phyloP scores from a whole-genome alignment of 2,888 invertebrate species.

The Phrixothrix hirtus region DNA sequence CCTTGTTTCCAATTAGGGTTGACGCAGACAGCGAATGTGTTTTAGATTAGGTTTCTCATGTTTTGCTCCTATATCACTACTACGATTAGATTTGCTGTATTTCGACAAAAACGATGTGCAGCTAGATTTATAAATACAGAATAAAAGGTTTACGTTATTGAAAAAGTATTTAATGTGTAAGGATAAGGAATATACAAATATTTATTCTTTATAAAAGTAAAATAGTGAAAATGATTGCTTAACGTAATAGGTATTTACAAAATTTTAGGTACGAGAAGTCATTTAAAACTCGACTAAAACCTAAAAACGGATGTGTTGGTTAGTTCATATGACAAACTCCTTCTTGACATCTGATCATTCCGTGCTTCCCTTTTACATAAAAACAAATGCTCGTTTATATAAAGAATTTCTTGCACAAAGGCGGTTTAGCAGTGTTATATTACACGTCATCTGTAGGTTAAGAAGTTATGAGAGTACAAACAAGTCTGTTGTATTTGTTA shows the following conservation, averaged over 20 bases:
- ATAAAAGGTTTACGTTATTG: too few relatives aligned
- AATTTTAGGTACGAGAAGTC: constrained; percentile 6
- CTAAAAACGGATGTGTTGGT: too few relatives aligned
- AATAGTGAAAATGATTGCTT: too few relatives aligned
- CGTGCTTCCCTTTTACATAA: constrained; percentile 28
- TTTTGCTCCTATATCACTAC: neutral
- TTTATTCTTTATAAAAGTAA: too few relatives aligned
- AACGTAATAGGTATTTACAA: constrained; percentile 1
- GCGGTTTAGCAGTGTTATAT: constrained; percentile 16
- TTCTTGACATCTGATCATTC: constrained; percentile 32
- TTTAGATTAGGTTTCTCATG: constrained; percentile 28
- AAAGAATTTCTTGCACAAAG: constrained; percentile 19
- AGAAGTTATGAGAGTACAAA: neutral
- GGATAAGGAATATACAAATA: too few relatives aligned
- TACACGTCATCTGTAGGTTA: constrained; percentile 6
- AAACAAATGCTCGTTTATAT: constrained; percentile 30
- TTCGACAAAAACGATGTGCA: too few relatives aligned
- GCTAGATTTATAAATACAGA: too few relatives aligned
- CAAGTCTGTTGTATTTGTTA: neutral
- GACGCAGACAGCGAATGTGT: constrained; percentile 39
- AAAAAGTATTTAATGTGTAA: too few relatives aligned
- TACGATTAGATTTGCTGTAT: neutral
- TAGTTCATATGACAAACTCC: constrained; percentile 33
- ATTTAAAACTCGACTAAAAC: constrained; percentile 18
- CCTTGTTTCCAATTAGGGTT: constrained; percentile 41